phyloP scores from a whole-genome alignment of 35 echinoderm and acorn worm species.

The Patiria miniata region DNA sequence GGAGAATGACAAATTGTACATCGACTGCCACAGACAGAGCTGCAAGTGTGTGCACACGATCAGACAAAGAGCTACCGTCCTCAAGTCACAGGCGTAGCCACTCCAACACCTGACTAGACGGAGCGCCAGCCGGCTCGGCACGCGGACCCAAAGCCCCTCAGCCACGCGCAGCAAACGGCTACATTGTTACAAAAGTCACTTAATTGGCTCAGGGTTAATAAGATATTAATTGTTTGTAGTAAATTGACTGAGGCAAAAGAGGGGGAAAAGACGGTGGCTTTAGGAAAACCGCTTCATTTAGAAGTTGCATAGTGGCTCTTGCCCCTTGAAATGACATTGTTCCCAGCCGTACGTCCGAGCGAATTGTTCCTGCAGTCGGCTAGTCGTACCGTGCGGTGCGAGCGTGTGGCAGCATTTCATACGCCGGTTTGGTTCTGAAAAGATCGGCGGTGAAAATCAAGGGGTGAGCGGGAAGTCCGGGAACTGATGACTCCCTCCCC shows the following conservation, averaged over 20 bases:
- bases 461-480: too few species aligned
- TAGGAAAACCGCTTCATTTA: not conserved
- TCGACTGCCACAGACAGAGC: too few species aligned
- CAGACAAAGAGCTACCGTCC: too few species aligned
- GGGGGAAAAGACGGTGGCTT: not conserved
- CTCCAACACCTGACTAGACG: not conserved
- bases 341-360: not conserved
- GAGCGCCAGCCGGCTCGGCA: too few species aligned
- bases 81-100: too few species aligned
- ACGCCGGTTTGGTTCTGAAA: not conserved
- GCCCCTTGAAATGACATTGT: not conserved
- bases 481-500: too few species aligned
- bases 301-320: too few species aligned
- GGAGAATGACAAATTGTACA: too few species aligned
- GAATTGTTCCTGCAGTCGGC: not conserved
- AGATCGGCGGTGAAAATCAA: not conserved
- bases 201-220: conserved; percentile 9
- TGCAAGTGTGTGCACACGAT: too few species aligned
- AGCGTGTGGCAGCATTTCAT: not conserved
- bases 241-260: not conserved
- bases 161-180: not conserved
- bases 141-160: not conserved
- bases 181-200: conserved; percentile 7
- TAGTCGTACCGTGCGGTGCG: not conserved
- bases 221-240: conserved; percentile 18